phyloP scores from a whole-genome alignment of 2,797 vertebrate genomes.

The Rhadinocentrus ornatus region DNA sequence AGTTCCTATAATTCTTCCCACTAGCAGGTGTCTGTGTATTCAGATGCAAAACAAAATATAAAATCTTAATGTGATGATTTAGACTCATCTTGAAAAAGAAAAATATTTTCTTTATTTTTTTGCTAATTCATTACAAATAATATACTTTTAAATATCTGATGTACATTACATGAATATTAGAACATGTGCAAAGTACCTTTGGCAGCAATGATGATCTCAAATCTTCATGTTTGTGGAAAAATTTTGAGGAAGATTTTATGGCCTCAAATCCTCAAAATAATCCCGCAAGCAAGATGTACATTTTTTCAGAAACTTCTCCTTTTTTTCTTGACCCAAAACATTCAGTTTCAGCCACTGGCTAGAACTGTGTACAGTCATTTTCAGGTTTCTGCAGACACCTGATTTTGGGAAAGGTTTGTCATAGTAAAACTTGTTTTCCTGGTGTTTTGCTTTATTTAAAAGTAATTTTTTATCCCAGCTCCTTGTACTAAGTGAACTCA shows the following conservation, averaged over 20 bases:
- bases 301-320: neutral
- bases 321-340: neutral
- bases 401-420: neutral
- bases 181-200: neutral
- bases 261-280: neutral
- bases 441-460: neutral
- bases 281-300: neutral
- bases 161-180: neutral
- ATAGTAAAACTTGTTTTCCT: neutral
- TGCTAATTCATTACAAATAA: neutral
- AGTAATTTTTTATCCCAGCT: neutral
- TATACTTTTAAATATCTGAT: neutral
- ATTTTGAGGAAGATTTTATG: too few relatives aligned
- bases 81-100: neutral
- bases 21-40: neutral
- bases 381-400: neutral
- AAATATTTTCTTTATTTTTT: neutral
- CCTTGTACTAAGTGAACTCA: neutral
- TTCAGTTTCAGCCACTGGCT: neutral
- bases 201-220: neutral
- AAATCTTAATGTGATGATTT: neutral
- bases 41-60: neutral
- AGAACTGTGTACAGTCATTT: neutral
- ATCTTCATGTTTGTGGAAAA: too few relatives aligned
- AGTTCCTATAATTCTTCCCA: too few relatives aligned